phyloP scores from a whole-genome alignment of 2,888 invertebrate genomes.

The Gortyna flavago region DNA sequence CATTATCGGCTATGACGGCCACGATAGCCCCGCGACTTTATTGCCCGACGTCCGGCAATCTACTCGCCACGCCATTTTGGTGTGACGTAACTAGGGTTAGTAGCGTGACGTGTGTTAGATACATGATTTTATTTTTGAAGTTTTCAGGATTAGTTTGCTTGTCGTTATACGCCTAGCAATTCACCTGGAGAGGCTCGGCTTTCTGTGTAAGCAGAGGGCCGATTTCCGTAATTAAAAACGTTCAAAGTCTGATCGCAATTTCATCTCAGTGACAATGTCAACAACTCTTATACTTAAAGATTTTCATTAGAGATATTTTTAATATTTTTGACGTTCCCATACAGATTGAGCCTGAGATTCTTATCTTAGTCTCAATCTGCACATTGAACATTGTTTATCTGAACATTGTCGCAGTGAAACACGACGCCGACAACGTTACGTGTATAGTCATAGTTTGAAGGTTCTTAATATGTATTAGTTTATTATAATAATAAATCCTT shows the following conservation, averaged over 20 bases:
- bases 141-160: neutral
- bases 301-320: neutral
- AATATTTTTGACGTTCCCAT: too few species aligned
- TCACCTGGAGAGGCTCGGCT: neutral
- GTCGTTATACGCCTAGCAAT: neutral
- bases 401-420: too few species aligned
- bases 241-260: neutral
- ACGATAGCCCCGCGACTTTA: conserved; percentile 58
- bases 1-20: conserved; percentile 63
- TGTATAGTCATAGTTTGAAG: too few species aligned
- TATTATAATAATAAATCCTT: too few species aligned
- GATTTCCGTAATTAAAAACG: neutral
- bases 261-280: too few species aligned
- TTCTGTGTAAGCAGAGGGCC: neutral
- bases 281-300: too few species aligned
- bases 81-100: conserved; percentile 27
- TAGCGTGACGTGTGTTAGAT: conserved; percentile 10
- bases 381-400: too few species aligned
- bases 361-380: too few species aligned
- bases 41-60: conserved; percentile 46
- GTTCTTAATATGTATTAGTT: too few species aligned
- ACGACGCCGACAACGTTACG: too few species aligned
- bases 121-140: neutral
- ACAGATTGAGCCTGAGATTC: neutral
- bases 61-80: conserved; percentile 28